Base-by-base conservation (phyloP, 1,140 invertebrate genomes). In the Harpegnathos saltator region DNA sequence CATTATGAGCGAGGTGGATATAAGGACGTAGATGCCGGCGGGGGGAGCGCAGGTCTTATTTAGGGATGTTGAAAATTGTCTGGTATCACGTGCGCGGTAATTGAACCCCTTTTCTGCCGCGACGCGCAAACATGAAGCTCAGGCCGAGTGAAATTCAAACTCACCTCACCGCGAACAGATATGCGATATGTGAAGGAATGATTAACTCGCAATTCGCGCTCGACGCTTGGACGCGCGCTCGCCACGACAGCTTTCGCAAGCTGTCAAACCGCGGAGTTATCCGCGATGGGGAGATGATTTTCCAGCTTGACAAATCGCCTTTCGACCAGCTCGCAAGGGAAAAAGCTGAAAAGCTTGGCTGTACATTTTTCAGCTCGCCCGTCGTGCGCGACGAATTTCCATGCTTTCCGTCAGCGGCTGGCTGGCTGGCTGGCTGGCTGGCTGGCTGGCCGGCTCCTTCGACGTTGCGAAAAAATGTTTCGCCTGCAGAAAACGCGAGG, bases 81-180 rank as follows among this genome's bases (percentile, higher is more conserved):
- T 48, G n/a, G 12, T 71, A 69, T 48, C 22, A 48, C n/a, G 52
- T 80, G 19, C n/a, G 22, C 22, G n/a, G 19, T 78, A 80, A 80
- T 69, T 80, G 69, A 80, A 80, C 33, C 17, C 38, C 52, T 58
- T 69, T 69, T 69, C 74, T 69, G 5, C 26, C n/a, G n/a, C n/a
- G n/a, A 33, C n/a, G 11, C 33, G 17, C 17, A 4, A 63, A 4
- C 11, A 14, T 58, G 17, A 80, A 58, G n/a, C 12, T 44, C n/a
- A 7, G 52, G 33, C n/a, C 58, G 58, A 59, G 52, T 80, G 65
- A 80, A 58, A 69, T 80, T 80, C 50, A 69, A 78, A 69, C 63
- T 68, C 22, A 15, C 22, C 29, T 69, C n/a, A 7, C 52, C 29
- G 17, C 33, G 65, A 69, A 69, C 12, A 80, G 22, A 78, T n/a